Conservation (phyloP, 2,797 vertebrate genomes). For the Tokudaia muenninki region DNA sequence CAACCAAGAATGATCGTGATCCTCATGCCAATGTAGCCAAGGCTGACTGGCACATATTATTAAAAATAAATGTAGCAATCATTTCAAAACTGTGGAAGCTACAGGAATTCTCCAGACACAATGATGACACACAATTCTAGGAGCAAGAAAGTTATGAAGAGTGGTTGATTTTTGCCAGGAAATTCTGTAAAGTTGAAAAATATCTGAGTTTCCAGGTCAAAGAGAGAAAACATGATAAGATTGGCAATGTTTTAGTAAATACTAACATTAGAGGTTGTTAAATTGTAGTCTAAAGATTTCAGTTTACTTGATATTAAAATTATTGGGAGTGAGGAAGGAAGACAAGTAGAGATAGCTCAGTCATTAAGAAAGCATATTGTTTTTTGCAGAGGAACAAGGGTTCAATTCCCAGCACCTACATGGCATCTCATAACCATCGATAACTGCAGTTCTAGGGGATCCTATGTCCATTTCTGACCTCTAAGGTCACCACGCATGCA, state of each 20-base stretch:
- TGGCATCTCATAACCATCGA: not conserved
- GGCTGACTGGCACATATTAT: conserved; percentile 1
- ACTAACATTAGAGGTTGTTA: conserved; percentile 24
- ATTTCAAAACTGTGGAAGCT: not conserved
- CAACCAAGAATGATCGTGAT: not conserved
- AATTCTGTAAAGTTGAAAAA: conserved; percentile 29
- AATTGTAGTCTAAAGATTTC: conserved; percentile 8
- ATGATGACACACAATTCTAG: conserved; percentile 54
- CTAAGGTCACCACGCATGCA: not conserved
- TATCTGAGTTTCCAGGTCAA: not conserved
- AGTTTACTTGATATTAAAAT: conserved; percentile 34
- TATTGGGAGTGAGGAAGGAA: not conserved
- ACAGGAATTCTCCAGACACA: not conserved
- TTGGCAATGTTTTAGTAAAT: conserved; percentile 36
- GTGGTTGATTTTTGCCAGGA: not conserved
- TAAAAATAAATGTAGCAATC: conserved; percentile 38
- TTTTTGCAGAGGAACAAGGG: not conserved
- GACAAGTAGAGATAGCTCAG: not conserved
- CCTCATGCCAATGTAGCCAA: not conserved
- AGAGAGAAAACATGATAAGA: not conserved
- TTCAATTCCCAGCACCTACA: not conserved
- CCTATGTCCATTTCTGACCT: not conserved
- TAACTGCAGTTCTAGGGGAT: not conserved
- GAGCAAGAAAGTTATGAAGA: conserved; percentile 32
- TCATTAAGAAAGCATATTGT: not conserved